Evolutionary conservation across 2,888 invertebrate genomes (phyloP).

Genomic region (Argynnis bischoffii): DNA sequence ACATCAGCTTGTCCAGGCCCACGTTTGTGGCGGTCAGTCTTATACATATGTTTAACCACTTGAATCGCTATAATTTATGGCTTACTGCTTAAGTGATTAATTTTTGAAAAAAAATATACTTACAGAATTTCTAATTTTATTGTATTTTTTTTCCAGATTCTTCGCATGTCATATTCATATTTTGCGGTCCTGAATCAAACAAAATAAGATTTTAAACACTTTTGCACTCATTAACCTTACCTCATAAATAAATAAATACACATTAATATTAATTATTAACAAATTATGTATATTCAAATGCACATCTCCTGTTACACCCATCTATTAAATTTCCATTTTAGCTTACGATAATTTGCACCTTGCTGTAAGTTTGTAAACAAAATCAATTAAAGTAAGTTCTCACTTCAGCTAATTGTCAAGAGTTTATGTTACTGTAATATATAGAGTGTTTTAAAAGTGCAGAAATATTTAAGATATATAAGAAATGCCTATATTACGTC

Average conservation of each 20-base stretch:
- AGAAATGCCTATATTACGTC: too few species aligned
- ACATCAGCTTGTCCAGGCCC: conserved; percentile 70
- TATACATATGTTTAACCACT: neutral
- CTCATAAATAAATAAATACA: neutral
- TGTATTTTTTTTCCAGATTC: conserved; percentile 57
- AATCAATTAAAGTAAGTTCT: conserved; percentile 38
- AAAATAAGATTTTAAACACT: conserved; percentile 33
- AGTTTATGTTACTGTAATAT: conserved; percentile 10
- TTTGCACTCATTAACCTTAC: neutral
- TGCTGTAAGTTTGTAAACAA: conserved; percentile 42
- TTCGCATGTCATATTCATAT: conserved; percentile 71
- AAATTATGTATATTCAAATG: neutral
- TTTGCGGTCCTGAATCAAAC: conserved; percentile 67
- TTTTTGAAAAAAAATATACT: neutral
- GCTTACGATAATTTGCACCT: conserved; percentile 35
- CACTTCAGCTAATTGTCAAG: conserved; percentile 24
- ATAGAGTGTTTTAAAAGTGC: conserved; percentile 20
- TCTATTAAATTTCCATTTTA: conserved; percentile 16
- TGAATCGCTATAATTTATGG: too few species aligned
- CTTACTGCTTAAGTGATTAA: too few species aligned
- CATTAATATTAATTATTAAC: neutral
- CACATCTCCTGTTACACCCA: neutral
- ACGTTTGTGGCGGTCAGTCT: conserved; percentile 74
- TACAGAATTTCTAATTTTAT: conserved; percentile 3
- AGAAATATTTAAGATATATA: neutral